A percentile compares a stretch with the other conserved stretches of the same genome.
These are phyloP conservation scores for Gasterosteus nipponicus DNA, from an alignment of 2,113 vertebrate genomes.

Conservation along the genomic window DNA sequence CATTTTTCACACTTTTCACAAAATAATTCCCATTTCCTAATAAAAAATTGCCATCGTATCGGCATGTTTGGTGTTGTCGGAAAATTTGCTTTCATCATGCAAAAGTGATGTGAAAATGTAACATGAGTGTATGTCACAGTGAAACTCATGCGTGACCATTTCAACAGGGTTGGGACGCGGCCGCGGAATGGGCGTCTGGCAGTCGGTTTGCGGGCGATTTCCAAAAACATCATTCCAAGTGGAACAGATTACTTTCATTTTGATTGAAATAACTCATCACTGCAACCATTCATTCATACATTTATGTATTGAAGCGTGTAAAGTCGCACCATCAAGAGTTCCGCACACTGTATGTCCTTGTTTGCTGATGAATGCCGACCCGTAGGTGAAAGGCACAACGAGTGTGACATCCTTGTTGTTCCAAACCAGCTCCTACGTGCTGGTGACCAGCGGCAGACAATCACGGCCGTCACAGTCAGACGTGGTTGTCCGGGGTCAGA, in stretches of 20 bases:
- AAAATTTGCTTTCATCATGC: slow-evolving; percentile 26
- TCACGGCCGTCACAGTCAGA: slow-evolving; percentile 66
- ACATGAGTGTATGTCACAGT: slow-evolving; percentile 38
- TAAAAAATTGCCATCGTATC: slow-evolving; percentile 1
- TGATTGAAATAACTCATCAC: slow-evolving; percentile 25
- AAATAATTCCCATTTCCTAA: slow-evolving; percentile 7
- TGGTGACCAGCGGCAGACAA: slow-evolving; percentile 66
- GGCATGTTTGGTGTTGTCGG: slow-evolving; percentile 5
- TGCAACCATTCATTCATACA: slow-evolving; percentile 21
- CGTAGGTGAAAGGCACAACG: slow-evolving; percentile 25
- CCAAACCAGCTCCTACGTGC: slow-evolving; percentile 10
- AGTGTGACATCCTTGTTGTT: slow-evolving; percentile 8
- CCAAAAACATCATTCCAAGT: slow-evolving; percentile 24
- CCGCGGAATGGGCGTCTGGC: slow-evolving; percentile 7
- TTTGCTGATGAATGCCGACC: slow-evolving; percentile 26
- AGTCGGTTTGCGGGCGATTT: slow-evolving; percentile 17
- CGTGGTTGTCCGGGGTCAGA: slow-evolving; percentile 67
- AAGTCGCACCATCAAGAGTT: slow-evolving; percentile 6
- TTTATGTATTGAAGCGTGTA: slow-evolving; percentile 13
- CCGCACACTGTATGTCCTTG: neutral
- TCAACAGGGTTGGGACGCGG: slow-evolving; percentile 10
- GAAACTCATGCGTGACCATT: slow-evolving; percentile 28
- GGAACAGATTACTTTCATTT: slow-evolving; percentile 28
- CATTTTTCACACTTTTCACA: slow-evolving; percentile 4
- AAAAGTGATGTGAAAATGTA: slow-evolving; percentile 16